Evolutionary conservation across 2,888 invertebrate genomes (phyloP), one percentile per base, ranked within the genome.

Genomic region (Sinhomidia bicolor): DNA sequence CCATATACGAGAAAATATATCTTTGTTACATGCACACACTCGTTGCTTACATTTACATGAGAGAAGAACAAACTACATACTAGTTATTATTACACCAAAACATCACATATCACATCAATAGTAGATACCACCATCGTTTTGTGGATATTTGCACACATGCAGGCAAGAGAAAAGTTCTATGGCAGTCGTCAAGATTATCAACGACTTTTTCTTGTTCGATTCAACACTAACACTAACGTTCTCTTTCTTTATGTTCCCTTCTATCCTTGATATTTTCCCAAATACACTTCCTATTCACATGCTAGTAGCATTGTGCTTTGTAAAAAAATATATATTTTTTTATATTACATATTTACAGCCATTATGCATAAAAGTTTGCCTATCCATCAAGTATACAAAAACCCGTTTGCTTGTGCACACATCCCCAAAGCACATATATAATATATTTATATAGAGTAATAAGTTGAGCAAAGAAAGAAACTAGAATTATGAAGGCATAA

Each of bases 171-270:
- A 6, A 5, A 10, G 0, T 17, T n/a, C 4, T 0, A 1, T 57
- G 23, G 4, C 17, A 62, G 20, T 32, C 80, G 41, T 60, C 26
- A 80, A 54, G 32, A 74, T 76, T 54, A 60, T 41, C 84, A 74
- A 60, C 74, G 74, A 60, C 26, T 84, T n/a, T 71, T 47, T 47
- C 47, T 54, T 44, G 60, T 78, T 47, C 47, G 62, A 62, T 65
- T 62, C 60, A 41, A 20, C 44, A 76, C 62, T 78, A 85, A 84
- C 84, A n/a, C n/a, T n/a, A n/a, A n/a, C n/a, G n/a, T n/a, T n/a
- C 68, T 76, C 60, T 60, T 84, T 84, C 62, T 41, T 60, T 10
- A 10, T 47, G 14, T 36, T 6, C 4, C 29, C 7, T 26, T 68
- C 47, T 82, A 47, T 65, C 81, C 81, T 82, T 47, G 81, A 82